Conservation (phyloP, 2,888 invertebrate species). For the Epinotia ramella region DNA sequence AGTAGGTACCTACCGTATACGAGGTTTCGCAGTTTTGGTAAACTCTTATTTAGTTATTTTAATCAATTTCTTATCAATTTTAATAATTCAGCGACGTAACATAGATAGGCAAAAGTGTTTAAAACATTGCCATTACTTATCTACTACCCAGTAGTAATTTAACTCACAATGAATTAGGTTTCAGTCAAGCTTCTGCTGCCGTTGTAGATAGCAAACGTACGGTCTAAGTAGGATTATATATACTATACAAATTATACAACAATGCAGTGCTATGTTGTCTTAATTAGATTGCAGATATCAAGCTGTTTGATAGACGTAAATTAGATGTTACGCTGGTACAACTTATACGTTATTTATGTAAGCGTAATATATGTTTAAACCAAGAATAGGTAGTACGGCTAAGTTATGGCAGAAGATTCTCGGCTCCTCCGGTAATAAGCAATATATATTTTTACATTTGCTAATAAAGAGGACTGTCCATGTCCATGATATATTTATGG, state of each 20-base stretch:
- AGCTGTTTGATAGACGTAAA: neutral
- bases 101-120: neutral
- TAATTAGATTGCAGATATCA: slow-evolving; percentile 1
- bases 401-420: no score
- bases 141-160: neutral
- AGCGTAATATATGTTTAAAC: neutral
- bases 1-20: no score
- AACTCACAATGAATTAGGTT: neutral
- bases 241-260: neutral
- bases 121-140: neutral
- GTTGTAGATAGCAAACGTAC: neutral
- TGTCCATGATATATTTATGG: no score
- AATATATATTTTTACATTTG: no score
- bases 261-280: neutral
- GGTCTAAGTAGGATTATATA: neutral
- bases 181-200: neutral
- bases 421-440: neutral
- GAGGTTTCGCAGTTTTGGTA: no score
- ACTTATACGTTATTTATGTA: neutral
- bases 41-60: no score
- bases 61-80: no score
- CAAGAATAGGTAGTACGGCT: neutral
- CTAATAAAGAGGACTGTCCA: no score
- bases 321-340: neutral
- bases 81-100: no score